Base-by-base conservation (phyloP, 2,888 invertebrate species). In the Teinopalpus imperialis region DNA sequence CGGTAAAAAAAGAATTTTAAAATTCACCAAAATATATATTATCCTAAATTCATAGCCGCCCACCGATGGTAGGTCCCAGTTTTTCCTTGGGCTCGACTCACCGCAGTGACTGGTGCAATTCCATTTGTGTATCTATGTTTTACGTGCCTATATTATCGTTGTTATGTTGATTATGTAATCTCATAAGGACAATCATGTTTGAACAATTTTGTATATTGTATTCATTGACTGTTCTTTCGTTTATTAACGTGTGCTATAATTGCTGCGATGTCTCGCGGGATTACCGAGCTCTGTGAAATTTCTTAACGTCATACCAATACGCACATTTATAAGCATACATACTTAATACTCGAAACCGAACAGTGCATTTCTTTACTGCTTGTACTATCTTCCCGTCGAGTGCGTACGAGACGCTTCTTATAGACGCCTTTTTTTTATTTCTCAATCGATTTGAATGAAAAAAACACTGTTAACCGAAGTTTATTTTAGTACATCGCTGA, bases 161-260 rank as follows among this genome's bases (percentile, higher is more conserved):
- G 32, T 44, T 44, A 26, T 34, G 21, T 45, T 45, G 32, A 31
- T 39, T 39, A 14, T 45, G 27, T 39, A 40, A 45, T 45, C 45
- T 45, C 45, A 16, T 40, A 39, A 30, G 16, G 13, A 26, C 40
- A 34, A 27, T 40, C 13, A 26, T 39, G 32, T 27, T 32, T 32
- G 30, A 32, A 34, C 14, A 9, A 39, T 32, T 39, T 37, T 3
- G 26, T 21, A 32, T 34, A 31, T 37, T 27, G 24, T 37, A 44
- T 34, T 39, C 24, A 13, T 2, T 44, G 13, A 32, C 7, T 37
- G 20, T 26, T 8, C 18, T 12, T 7, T 8, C 2, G 16, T 41
- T 32, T 32, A 6, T 41, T 13, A 14, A 23, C 43, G n/a, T 14
- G 9, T 26, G 9, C 10, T 26, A n/a, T 4, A 23, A 7, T 23